Percentiles rank a stretch among this genome's conserved stretches.
These are phyloP conservation scores for Cotesia glomerata DNA, from an alignment of 1,140 invertebrate species.

Conservation along the genomic window DNA sequence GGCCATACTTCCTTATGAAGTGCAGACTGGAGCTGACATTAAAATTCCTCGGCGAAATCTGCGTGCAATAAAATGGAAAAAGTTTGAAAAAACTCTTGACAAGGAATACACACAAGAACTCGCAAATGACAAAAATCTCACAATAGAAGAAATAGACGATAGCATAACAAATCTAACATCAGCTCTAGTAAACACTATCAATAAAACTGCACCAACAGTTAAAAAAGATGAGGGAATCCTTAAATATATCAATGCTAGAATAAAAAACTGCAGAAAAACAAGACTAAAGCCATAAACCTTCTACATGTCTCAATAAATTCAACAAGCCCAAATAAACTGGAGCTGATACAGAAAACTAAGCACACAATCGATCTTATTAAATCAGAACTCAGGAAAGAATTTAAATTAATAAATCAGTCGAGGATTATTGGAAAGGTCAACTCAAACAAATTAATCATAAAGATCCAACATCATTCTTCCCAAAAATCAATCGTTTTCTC, in stretches of 20 bases:
- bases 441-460: too few relatives aligned
- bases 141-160: constrained; percentile 13
- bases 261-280: too few relatives aligned
- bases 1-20: neutral
- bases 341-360: too few relatives aligned
- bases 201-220: neutral
- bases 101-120: neutral
- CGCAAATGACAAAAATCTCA: neutral
- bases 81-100: neutral
- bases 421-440: too few relatives aligned
- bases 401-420: too few relatives aligned
- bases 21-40: neutral
- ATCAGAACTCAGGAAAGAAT: too few relatives aligned
- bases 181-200: neutral
- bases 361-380: too few relatives aligned
- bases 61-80: constrained; percentile 12
- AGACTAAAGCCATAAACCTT: too few relatives aligned
- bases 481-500: too few relatives aligned
- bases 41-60: neutral
- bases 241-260: constrained; percentile 7
- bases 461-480: too few relatives aligned
- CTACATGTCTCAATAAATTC: too few relatives aligned
- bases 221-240: neutral
- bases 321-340: too few relatives aligned
- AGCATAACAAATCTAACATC: neutral